Percentiles rank a stretch among this genome's conserved stretches.
phyloP scores from a whole-genome alignment of 2,888 invertebrate genomes.

The Cephus nigrinus region DNA sequence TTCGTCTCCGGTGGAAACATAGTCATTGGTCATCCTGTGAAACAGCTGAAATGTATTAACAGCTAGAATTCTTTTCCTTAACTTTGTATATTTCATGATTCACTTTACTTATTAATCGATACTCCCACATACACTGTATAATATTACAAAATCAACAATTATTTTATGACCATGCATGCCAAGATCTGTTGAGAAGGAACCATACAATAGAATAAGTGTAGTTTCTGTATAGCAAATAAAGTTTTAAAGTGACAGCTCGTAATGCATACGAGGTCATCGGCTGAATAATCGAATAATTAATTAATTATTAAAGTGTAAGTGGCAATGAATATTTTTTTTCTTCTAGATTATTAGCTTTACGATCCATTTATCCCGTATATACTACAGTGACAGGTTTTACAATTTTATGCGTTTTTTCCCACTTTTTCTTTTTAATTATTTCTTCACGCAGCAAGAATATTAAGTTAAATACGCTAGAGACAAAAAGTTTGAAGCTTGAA shows the following conservation, averaged over 20 bases:
- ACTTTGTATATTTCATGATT: constrained; percentile 10
- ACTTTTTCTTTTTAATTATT: background rate
- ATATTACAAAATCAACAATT: constrained; percentile 15
- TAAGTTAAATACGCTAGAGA: background rate
- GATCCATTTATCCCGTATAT: background rate
- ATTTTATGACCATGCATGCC: constrained; percentile 7
- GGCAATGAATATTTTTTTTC: background rate
- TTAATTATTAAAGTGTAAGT: background rate
- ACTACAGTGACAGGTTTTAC: background rate
- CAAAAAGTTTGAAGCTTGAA: background rate
- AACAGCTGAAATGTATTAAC: background rate
- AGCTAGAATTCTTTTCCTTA: constrained; percentile 7
- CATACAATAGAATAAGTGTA: background rate
- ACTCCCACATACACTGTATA: constrained; percentile 11
- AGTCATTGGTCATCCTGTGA: background rate
- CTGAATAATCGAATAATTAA: background rate
- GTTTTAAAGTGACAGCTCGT: background rate
- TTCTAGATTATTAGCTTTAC: background rate
- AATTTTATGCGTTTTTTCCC: background rate
- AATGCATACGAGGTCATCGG: background rate
- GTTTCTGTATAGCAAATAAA: background rate
- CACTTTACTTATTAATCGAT: constrained; percentile 6
- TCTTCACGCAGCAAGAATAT: background rate
- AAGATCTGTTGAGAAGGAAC: background rate
- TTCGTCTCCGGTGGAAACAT: background rate